These are phyloP conservation scores for Megathymus violae DNA, from an alignment of 1,140 invertebrate genomes.

Conservation along the genomic window DNA sequence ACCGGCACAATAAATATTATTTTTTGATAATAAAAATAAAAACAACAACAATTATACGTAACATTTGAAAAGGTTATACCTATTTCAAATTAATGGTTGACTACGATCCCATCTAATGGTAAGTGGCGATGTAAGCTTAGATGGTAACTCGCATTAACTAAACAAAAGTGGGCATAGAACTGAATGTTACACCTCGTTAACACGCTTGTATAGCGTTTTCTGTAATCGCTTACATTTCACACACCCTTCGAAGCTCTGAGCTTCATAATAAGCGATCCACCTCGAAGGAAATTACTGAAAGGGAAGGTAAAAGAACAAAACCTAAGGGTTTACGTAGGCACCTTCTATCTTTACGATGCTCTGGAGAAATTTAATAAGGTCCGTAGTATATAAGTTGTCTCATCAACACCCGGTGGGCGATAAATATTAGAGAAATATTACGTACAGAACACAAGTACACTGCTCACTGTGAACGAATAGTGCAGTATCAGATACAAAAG, in stretches of 20 bases:
- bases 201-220: background rate
- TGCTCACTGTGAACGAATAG: no score
- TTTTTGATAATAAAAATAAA: no score
- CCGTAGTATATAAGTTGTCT: background rate
- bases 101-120: no score
- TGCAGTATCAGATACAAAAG: no score
- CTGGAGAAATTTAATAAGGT: slow-evolving; percentile 25
- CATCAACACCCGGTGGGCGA: background rate
- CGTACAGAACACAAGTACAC: no score
- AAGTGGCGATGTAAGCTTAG: no score
- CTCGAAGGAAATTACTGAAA: slow-evolving; percentile 15
- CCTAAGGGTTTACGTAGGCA: slow-evolving; percentile 4
- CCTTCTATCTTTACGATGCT: slow-evolving; percentile 18
- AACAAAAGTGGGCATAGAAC: no score
- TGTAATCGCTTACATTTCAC: background rate
- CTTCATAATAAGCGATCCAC: background rate
- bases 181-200: background rate
- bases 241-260: background rate
- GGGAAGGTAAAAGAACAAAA: slow-evolving; percentile 2
- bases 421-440: background rate
- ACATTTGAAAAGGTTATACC: no score
- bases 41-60: no score
- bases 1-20: no score
- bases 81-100: no score
- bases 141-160: no score